These are phyloP conservation scores for Pteruthius melanotis DNA, from an alignment of 2,113 vertebrate genomes.

Conservation along the genomic window DNA sequence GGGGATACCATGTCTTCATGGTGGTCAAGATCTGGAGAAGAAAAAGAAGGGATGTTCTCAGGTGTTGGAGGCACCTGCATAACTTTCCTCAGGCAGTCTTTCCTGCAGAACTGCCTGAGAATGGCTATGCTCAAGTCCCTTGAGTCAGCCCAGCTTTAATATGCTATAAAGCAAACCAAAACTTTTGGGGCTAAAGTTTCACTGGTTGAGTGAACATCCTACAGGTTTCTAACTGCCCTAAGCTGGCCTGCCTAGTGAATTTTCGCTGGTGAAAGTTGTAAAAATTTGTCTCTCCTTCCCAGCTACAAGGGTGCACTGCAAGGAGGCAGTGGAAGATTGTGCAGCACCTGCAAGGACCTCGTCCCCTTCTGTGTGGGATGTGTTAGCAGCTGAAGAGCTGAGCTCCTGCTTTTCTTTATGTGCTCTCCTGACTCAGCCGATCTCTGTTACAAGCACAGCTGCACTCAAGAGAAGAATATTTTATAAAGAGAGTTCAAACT, in stretches of 20 bases:
- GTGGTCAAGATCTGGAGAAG: not conserved
- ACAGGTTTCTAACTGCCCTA: not conserved
- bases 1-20: not conserved
- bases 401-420: slow-evolving; percentile 37
- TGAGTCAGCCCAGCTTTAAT: not conserved
- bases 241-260: not conserved
- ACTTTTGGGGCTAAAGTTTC: not conserved
- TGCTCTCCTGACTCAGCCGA: slow-evolving; percentile 29
- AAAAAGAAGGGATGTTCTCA: not conserved
- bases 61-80: not conserved
- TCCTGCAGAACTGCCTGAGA: not conserved
- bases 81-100: not conserved
- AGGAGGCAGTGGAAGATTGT: not conserved
- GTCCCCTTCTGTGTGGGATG: slow-evolving; percentile 25
- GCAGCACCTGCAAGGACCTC: not conserved
- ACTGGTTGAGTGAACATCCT: not conserved
- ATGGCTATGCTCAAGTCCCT: not conserved
- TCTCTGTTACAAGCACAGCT: slow-evolving; percentile 6
- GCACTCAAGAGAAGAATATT: not conserved
- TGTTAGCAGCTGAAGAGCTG: slow-evolving; percentile 28
- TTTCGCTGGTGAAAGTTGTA: not conserved
- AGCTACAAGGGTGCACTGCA: not conserved
- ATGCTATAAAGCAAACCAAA: not conserved
- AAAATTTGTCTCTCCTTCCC: not conserved
- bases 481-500: not conserved